These are phyloP conservation scores for Rhagonycha lutea DNA, from an alignment of 2,888 invertebrate genomes.

Conservation along the genomic window DNA sequence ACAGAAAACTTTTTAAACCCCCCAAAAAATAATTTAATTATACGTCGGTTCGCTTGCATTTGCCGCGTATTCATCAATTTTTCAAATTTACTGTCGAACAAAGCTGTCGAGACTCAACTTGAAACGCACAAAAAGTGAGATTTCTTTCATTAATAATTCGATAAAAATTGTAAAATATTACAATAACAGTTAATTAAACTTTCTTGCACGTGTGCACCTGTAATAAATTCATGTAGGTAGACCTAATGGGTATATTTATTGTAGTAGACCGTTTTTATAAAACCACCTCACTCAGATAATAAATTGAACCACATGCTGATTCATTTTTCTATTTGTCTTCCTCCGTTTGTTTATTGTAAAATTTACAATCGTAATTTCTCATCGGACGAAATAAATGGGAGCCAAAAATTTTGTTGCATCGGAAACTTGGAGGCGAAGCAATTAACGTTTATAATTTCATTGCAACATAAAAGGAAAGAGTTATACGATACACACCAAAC, in stretches of 20 bases:
- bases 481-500: not conserved
- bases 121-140: not conserved
- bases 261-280: not conserved
- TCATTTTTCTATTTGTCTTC: slow-evolving; percentile 2
- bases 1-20: not conserved
- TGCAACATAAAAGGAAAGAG: not conserved
- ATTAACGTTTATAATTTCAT: not conserved
- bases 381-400: not conserved
- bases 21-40: not conserved
- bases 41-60: not conserved
- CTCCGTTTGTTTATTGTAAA: not conserved
- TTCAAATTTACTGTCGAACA: not conserved
- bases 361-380: not conserved
- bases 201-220: not conserved
- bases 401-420: not conserved
- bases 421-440: not conserved
- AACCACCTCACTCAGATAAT: not conserved
- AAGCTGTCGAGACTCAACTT: not conserved
- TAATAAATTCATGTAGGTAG: slow-evolving; percentile 1
- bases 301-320: slow-evolving; percentile 2
- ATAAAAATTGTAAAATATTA: not conserved
- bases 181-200: not conserved
- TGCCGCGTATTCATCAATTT: not conserved
- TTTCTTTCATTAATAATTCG: not conserved
- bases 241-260: not conserved